Evolutionary conservation across 2,888 invertebrate species (phyloP), one percentile per base, ranked within the genome.

Genomic region (Boloria euphrosyne): DNA sequence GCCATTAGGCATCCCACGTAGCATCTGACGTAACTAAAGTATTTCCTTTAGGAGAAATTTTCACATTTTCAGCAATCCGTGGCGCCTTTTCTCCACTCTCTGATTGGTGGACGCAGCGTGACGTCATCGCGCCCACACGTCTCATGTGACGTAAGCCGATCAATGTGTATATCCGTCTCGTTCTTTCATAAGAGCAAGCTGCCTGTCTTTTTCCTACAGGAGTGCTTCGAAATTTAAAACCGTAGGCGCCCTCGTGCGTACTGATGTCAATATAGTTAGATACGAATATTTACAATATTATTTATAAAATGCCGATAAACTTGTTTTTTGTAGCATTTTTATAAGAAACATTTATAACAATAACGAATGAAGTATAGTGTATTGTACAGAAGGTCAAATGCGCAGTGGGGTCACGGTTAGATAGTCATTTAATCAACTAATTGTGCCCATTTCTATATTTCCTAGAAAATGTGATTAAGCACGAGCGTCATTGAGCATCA

Each of bases 91-190:
- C 81, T 77, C 70, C 70, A 72, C 65, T 55, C 71, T 64, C 62
- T 76, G 77, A 90, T 91, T 91, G 91, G 91, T 78, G 76, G 80
- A 75, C 71, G 75, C 74, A 74, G 73, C 75, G 84, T 91, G 91
- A 91, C 92, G 90, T 91, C 92, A 90, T 87, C 85, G 86, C 92
- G 80, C 91, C 90, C 90, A 92, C 90, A 89, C 90, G 84, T 81
- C 67, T 75, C 76, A 76, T 80, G 86, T 91, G 92, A 93, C 92
- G 92, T 91, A 92, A 88, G 83, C 83, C 83, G 84, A 90, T 92
- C 92, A 89, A 91, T 91, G 82, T 61, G 60, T 80, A 75, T 69
- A 69, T 67, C 75, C 67, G 31, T 87, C 86, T 74, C 80, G 59
- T 60, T 87, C 80, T 46, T 71, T 43, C 83, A 49, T 62, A 64